Percentiles rank a stretch among this genome's conserved stretches.
These are phyloP conservation scores for Globicephala melas DNA, from an alignment of 2,113 vertebrate genomes.

Conservation along the genomic window DNA sequence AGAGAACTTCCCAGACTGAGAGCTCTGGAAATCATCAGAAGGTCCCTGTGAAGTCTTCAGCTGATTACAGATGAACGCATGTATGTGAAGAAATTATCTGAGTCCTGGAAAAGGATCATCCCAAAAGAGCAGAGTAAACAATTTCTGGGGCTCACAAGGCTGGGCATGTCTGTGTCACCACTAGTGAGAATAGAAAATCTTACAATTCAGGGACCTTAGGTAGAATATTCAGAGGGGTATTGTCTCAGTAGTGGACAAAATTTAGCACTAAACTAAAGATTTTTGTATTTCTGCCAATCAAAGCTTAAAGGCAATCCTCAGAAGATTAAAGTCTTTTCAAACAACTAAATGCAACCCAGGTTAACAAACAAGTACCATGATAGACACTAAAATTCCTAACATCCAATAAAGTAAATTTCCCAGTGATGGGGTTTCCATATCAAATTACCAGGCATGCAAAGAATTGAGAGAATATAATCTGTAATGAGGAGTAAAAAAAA, in stretches of 20 bases:
- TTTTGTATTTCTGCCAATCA: neutral
- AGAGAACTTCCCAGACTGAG: neutral
- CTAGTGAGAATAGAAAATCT: neutral
- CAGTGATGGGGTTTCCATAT: neutral
- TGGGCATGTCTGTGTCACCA: neutral
- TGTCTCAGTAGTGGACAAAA: neutral
- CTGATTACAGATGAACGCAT: neutral
- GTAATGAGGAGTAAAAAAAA: neutral
- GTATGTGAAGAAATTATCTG: neutral
- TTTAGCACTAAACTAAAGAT: neutral
- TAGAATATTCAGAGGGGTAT: neutral
- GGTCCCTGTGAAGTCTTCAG: neutral
- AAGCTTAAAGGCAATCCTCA: neutral
- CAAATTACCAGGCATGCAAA: neutral
- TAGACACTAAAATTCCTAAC: neutral
- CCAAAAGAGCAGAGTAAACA: neutral
- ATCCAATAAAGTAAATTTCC: neutral
- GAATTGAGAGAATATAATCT: neutral
- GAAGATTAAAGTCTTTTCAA: neutral
- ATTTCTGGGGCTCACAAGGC: neutral
- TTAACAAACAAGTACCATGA: neutral
- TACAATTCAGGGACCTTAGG: neutral
- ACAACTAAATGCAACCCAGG: neutral
- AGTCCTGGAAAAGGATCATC: neutral
- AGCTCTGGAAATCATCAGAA: neutral